phyloP scores from a whole-genome alignment of 1,140 invertebrate genomes.

The Panagrolaimus sp. region DNA sequence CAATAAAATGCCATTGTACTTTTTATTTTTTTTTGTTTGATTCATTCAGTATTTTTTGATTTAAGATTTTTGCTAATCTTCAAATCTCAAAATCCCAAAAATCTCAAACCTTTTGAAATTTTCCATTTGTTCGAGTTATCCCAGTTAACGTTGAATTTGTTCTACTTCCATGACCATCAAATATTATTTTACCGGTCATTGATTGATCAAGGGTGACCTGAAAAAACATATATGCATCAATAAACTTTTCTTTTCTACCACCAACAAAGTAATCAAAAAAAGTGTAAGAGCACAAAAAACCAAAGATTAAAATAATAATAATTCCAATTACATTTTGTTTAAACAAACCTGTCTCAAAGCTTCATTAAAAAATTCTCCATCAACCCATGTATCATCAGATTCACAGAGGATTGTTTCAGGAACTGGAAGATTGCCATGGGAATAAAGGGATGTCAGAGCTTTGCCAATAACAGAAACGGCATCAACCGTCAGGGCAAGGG shows the following conservation, averaged over 20 bases:
- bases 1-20: too few relatives aligned
- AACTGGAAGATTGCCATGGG: conserved; percentile 13
- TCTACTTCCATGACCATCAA: conserved; percentile 9
- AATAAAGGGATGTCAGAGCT: conserved; percentile 28
- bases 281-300: neutral
- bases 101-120: conserved; percentile 40
- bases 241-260: too few relatives aligned
- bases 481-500: conserved; percentile 51
- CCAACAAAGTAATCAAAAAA: too few relatives aligned
- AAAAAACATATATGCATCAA: neutral
- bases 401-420: conserved; percentile 50
- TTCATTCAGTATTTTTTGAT: too few relatives aligned
- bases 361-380: conserved; percentile 45
- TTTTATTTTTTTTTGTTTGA: too few relatives aligned
- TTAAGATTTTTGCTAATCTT: too few relatives aligned
- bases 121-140: conserved; percentile 28
- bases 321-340: neutral
- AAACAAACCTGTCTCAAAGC: conserved; percentile 39
- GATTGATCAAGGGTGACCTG: conserved; percentile 2
- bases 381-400: conserved; percentile 46
- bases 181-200: conserved; percentile 1
- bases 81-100: too few relatives aligned
- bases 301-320: conserved; percentile 12
- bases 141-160: conserved; percentile 19
- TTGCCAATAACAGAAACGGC: conserved; percentile 51